Conservation (phyloP, 2,888 invertebrate genomes). For the Papilio demoleus region DNA sequence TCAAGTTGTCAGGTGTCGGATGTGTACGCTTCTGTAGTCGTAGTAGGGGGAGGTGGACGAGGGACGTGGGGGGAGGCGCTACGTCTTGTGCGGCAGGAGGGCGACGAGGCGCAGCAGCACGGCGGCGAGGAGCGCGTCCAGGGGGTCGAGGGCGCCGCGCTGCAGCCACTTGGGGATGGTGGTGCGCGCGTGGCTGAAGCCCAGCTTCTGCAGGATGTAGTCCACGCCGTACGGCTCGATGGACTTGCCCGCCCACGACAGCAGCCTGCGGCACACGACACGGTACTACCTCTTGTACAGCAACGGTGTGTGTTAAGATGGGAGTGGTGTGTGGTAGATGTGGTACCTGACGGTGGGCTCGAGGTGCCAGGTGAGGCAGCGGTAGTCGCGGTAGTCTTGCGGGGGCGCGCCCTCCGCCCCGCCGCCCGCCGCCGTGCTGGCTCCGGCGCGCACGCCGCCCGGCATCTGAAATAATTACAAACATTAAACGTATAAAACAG, state of each 20-base stretch:
- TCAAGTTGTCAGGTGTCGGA: too few relatives aligned
- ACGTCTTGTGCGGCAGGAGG: constrained; percentile 79
- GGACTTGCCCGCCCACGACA: constrained; percentile 97
- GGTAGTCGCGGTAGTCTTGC: constrained; percentile 93
- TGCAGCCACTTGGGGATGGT: constrained; percentile 99
- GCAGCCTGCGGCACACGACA: constrained; percentile 74
- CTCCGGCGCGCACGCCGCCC: constrained; percentile 51
- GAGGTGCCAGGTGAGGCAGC: constrained; percentile 97
- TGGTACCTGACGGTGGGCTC: constrained; percentile 93
- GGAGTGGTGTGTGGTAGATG: too few relatives aligned
- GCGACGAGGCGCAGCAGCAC: constrained; percentile 88
- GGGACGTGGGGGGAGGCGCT: neutral
- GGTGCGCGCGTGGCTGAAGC: constrained; percentile 98
- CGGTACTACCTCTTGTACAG: neutral
- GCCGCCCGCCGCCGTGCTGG: constrained; percentile 29
- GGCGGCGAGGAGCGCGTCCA: constrained; percentile 95
- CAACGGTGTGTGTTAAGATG: too few relatives aligned
- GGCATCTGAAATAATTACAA: constrained; percentile 56
- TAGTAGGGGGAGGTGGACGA: too few relatives aligned
- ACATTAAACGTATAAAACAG: neutral
- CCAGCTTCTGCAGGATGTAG: constrained; percentile 98
- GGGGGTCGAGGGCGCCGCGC: constrained; percentile 98
- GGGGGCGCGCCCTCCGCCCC: constrained; percentile 80
- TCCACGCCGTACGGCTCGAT: constrained; percentile 99
- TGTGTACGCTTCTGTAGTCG: too few relatives aligned